These are phyloP conservation scores for Drosophila diplacantha DNA, from an alignment of 2,888 invertebrate genomes.

Conservation along the genomic window DNA sequence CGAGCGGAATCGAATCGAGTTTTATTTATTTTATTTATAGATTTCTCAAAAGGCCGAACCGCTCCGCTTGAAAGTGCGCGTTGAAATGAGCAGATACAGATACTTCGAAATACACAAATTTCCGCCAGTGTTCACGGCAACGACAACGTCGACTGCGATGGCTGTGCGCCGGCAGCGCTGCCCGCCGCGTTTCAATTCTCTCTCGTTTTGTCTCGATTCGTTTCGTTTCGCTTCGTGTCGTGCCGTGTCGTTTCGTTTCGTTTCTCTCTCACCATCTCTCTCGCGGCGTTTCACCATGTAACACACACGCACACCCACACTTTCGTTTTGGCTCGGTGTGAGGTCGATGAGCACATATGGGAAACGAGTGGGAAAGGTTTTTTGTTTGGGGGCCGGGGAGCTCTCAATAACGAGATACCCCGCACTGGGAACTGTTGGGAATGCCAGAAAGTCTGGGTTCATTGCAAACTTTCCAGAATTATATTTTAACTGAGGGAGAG, in stretches of 20 bases:
- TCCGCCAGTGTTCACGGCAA: conserved; percentile 16
- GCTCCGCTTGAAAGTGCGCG: conserved; percentile 73
- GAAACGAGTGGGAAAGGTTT: conserved; percentile 53
- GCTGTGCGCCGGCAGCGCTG: conserved; percentile 58
- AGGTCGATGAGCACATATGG: conserved; percentile 59
- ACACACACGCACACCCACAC: conserved; percentile 55
- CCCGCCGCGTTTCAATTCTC: conserved; percentile 65
- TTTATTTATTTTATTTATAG: conserved; percentile 6
- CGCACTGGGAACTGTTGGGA: not conserved
- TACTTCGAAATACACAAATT: conserved; percentile 21
- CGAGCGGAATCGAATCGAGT: conserved; percentile 19
- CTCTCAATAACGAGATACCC: conserved; percentile 17
- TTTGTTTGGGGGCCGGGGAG: not conserved
- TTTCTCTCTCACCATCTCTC: conserved; percentile 22
- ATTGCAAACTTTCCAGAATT: not conserved
- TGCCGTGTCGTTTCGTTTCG: conserved; percentile 35
- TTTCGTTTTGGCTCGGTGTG: conserved; percentile 49
- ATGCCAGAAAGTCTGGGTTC: not conserved
- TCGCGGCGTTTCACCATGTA: conserved; percentile 33
- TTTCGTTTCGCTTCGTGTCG: conserved; percentile 44
- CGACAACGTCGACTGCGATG: conserved; percentile 27
- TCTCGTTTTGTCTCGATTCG: conserved; percentile 62
- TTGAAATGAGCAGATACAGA: conserved; percentile 59
- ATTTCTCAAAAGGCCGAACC: conserved; percentile 57
- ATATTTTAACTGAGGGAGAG: not conserved